Conservation (phyloP, 30 jellyfish, hydroid and myxozoan genomes). For the Aurelia aurita region DNA sequence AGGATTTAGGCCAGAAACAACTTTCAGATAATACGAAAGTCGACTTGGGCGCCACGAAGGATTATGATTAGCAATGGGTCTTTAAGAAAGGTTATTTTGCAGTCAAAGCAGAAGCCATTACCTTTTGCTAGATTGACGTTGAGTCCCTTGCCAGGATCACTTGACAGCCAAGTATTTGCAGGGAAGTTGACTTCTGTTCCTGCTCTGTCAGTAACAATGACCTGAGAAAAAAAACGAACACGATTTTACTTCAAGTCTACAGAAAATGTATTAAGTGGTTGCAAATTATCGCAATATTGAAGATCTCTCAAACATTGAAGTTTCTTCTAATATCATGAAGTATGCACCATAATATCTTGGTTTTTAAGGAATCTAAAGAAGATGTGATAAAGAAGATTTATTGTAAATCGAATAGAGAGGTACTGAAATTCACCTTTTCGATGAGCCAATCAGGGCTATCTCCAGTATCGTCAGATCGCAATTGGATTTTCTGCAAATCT, state of each 20-base stretch:
- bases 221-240: slow-evolving; percentile 11
- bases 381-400: neutral
- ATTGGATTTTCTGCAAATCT: slow-evolving; percentile 68
- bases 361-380: neutral
- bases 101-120: neutral
- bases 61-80: too few relatives aligned
- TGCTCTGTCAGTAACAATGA: slow-evolving; percentile 73
- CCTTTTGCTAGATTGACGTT: slow-evolving; percentile 78
- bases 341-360: too few relatives aligned
- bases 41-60: too few relatives aligned
- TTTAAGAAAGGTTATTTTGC: too few relatives aligned
- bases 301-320: too few relatives aligned
- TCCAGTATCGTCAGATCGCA: slow-evolving; percentile 90
- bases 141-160: slow-evolving; percentile 90
- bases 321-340: too few relatives aligned
- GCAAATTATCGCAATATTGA: too few relatives aligned
- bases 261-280: too few relatives aligned
- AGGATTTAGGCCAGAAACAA: too few relatives aligned
- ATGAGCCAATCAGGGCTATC: slow-evolving; percentile 96
- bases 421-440: slow-evolving; percentile 59
- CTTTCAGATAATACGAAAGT: too few relatives aligned
- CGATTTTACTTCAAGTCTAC: too few relatives aligned
- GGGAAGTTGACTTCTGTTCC: slow-evolving; percentile 88
- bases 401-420: too few relatives aligned
- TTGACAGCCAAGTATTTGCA: slow-evolving; percentile 94